Evolutionary conservation across 1,140 invertebrate species (phyloP).

Genomic region (Pseudomyrmex sp.): DNA sequence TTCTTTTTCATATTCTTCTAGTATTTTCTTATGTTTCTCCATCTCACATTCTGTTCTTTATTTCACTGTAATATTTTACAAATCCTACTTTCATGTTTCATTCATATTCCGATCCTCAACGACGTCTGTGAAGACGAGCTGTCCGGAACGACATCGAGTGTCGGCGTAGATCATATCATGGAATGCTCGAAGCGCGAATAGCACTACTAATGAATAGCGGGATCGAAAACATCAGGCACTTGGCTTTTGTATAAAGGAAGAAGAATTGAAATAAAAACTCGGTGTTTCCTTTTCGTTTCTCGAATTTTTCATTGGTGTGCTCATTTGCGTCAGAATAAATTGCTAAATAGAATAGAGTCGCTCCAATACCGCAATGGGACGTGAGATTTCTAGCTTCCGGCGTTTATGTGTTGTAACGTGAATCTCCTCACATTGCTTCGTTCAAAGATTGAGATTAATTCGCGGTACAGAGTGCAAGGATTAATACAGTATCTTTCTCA

Average conservation of each 20-base stretch:
- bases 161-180: conserved; percentile 42
- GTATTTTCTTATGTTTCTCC: not conserved
- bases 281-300: conserved; percentile 17
- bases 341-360: not conserved
- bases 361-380: not conserved
- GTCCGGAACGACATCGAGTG: not conserved
- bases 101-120: not conserved
- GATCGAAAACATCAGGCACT: conserved; percentile 18
- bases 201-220: conserved; percentile 15
- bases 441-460: conserved; percentile 25
- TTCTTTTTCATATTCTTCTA: not conserved
- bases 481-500: not conserved
- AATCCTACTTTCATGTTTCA: conserved; percentile 12
- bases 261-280: conserved; percentile 19
- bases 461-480: not conserved
- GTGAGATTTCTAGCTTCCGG: conserved; percentile 15
- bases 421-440: conserved; percentile 9
- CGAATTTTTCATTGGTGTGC: conserved; percentile 10
- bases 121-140: not conserved
- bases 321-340: not conserved
- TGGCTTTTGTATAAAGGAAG: conserved; percentile 34
- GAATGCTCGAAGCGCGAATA: conserved; percentile 32
- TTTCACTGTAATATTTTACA: not conserved
- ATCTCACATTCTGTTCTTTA: not conserved
- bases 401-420: not conserved